Evolutionary conservation across 2,113 vertebrate species (phyloP), one percentile per base, ranked within the genome.

Genomic region (Tragelaphus buxtoni): DNA sequence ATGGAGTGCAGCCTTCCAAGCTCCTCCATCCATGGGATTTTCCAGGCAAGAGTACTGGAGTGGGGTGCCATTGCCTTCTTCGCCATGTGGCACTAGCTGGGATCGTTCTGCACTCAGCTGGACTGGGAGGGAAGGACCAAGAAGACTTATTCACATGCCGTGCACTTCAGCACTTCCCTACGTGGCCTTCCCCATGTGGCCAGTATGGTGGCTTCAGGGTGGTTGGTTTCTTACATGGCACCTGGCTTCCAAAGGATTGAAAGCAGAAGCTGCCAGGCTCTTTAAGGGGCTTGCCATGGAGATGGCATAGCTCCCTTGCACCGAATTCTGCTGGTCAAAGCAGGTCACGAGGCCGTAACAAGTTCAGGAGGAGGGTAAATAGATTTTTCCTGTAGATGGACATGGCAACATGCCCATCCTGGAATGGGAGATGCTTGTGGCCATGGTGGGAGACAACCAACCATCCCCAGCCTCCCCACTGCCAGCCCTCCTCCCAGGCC

Each of bases 171-270:
- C 1, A 2, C 10, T 49, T 76, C 45, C 69, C 30, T 51, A 22
- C 4, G 1, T 53, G 79, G 42, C 83, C 90, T 76, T 17, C 13
- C 16, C 49, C 8, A 2, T 0, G 2, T 55, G 93, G 55, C 86
- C 60, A 18, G 35, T 16, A 24, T 8, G 39, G 56, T 7, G 39
- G 56, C 45, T 69, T 63, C 79, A 32, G 77, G 55, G 24, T 16
- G 58, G 81, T 1, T 65, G 55, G 51, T 77, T 65, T 88, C 82
- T 82, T 77, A 85, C 13, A 7, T 55, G 60, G 65, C 60, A 49
- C 55, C 82, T 47, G 81, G 58, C 53, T 87, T 95, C 55, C 35
- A 12, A 58, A 55, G 22, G 88, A 82, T 49, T 45, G 58, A 93
- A 74, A 58, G 61, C 65, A 58, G 90, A 85, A 89, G 83, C 16